Percentiles rank a stretch among this genome's conserved stretches.
Evolutionary conservation across 2,113 vertebrate genomes (phyloP).

Genomic region (Panthera uncia): DNA sequence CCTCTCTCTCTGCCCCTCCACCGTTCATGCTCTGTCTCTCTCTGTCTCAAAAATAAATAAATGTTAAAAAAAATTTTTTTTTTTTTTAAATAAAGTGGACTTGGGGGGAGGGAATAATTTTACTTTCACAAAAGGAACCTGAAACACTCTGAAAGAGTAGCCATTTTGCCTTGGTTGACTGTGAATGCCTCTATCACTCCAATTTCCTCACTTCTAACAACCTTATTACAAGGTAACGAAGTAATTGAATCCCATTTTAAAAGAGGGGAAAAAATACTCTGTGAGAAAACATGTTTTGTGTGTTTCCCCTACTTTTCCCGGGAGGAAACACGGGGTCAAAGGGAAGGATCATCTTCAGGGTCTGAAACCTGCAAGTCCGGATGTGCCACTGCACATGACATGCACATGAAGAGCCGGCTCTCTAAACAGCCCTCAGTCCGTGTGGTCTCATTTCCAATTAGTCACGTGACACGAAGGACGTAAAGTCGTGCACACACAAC

Average conservation of each 20-base stretch:
- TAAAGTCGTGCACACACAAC: neutral
- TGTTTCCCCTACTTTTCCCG: neutral
- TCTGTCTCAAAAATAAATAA: no score
- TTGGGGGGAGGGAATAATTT: neutral
- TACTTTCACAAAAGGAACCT: neutral
- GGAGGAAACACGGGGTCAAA: neutral
- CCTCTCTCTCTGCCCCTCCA: no score
- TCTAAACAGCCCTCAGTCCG: neutral
- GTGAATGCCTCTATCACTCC: neutral
- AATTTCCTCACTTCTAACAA: neutral
- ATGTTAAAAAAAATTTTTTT: no score
- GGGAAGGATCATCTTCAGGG: neutral
- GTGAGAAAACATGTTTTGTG: neutral
- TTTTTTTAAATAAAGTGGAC: neutral
- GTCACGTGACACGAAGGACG: neutral
- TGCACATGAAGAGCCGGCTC: neutral
- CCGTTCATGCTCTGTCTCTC: no score
- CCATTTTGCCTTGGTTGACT: neutral
- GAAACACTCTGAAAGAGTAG: neutral
- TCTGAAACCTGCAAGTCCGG: neutral
- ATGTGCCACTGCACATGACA: rapidly evolving
- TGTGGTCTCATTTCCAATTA: neutral
- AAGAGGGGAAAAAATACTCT: neutral
- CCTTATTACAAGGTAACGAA: neutral
- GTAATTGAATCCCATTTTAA: neutral